Conservation (phyloP, 2,888 invertebrate genomes). For the Mechanitis mazaeus region DNA sequence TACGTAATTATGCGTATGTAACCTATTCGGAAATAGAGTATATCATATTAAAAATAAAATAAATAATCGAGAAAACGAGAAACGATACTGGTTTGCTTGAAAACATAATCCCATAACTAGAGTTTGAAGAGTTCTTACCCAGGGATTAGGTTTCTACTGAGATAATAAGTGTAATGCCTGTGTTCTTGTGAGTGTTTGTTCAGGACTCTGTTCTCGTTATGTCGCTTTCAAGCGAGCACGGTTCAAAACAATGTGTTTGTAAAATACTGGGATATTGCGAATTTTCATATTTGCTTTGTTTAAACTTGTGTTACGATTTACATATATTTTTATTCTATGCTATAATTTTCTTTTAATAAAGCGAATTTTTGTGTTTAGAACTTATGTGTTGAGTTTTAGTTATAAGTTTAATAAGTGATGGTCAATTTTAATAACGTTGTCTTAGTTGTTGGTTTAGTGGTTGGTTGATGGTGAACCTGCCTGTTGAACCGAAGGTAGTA, state of each 20-base stretch:
- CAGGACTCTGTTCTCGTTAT: slow-evolving; percentile 34
- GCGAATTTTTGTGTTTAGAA: too few species aligned
- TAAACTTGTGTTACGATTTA: slow-evolving; percentile 25
- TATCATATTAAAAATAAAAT: not conserved
- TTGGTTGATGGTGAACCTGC: too few species aligned
- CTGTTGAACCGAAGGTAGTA: too few species aligned
- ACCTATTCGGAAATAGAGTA: not conserved
- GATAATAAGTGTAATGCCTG: slow-evolving; percentile 37
- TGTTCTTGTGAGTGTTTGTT: slow-evolving; percentile 36
- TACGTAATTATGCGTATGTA: too few species aligned
- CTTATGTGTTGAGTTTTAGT: too few species aligned
- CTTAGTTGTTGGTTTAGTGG: too few species aligned
- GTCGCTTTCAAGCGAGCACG: slow-evolving; percentile 33
- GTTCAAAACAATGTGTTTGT: slow-evolving; percentile 34
- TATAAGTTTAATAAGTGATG: too few species aligned
- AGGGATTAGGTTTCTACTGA: slow-evolving; percentile 32
- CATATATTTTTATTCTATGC: slow-evolving; percentile 20
- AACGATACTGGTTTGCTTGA: not conserved
- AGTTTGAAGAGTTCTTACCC: slow-evolving; percentile 25
- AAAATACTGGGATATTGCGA: slow-evolving; percentile 30
- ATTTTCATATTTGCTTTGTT: slow-evolving; percentile 27
- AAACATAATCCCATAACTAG: slow-evolving; percentile 12
- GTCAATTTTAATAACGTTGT: too few species aligned
- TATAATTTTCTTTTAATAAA: not conserved
- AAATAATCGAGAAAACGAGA: not conserved